Evolutionary conservation across 1,140 invertebrate genomes (phyloP).

Genomic region (Centruroides sculpturatus): DNA sequence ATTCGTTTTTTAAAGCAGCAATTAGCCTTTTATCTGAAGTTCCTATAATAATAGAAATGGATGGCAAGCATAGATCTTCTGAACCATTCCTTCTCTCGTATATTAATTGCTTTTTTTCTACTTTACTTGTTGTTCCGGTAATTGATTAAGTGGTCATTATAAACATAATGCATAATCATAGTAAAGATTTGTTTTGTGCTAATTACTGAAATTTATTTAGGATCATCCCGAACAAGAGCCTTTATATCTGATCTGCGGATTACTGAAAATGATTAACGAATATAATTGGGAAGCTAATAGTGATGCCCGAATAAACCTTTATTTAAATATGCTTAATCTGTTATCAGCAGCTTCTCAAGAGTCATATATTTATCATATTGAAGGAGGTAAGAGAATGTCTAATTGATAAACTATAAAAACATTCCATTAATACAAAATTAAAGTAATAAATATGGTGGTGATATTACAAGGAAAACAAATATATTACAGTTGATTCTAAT

Average conservation of each 20-base stretch:
- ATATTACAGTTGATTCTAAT: constrained; percentile 67
- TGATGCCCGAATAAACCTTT: constrained; percentile 41
- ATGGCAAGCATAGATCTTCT: constrained; percentile 51
- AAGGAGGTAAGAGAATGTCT: constrained; percentile 43
- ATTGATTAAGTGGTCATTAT: constrained; percentile 23
- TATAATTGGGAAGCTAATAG: constrained; percentile 46
- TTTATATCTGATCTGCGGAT: constrained; percentile 54
- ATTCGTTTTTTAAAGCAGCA: constrained; percentile 82
- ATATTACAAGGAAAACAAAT: not conserved
- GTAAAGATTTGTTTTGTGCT: too few relatives aligned
- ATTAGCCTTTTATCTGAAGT: constrained; percentile 63
- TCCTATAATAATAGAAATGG: constrained; percentile 54
- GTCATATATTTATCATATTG: constrained; percentile 62
- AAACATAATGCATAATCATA: too few relatives aligned
- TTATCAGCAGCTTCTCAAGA: constrained; percentile 58
- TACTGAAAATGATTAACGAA: constrained; percentile 56
- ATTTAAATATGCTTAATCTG: constrained; percentile 54
- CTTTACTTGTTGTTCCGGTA: constrained; percentile 69
- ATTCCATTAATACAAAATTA: not conserved
- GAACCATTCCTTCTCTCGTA: constrained; percentile 57
- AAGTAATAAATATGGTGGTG: not conserved
- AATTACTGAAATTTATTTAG: constrained; percentile 22
- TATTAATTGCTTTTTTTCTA: constrained; percentile 55
- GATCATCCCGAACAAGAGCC: constrained; percentile 75
- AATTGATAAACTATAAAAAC: not conserved